phyloP scores from a whole-genome alignment of 2,888 invertebrate genomes.

The Villa cingulata region DNA sequence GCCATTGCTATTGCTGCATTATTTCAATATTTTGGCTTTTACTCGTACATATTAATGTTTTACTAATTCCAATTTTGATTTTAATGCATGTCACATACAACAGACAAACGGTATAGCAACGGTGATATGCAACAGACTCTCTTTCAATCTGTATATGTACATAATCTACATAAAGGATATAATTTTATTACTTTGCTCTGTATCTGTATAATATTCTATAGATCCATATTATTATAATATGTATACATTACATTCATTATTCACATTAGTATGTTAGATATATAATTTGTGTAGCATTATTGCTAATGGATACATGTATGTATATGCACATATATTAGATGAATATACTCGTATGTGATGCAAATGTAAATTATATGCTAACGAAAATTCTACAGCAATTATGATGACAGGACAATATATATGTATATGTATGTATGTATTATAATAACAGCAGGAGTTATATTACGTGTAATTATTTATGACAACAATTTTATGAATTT shows the following conservation, averaged over 20 bases:
- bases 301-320: neutral
- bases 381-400: neutral
- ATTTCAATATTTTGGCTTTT: neutral
- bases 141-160: no score
- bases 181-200: no score
- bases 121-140: no score
- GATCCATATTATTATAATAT: neutral
- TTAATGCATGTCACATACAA: slow-evolving; percentile 5
- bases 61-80: slow-evolving; percentile 6
- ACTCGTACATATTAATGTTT: neutral
- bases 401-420: neutral
- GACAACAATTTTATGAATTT: slow-evolving; percentile 29
- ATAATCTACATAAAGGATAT: no score
- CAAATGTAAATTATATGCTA: neutral
- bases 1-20: neutral
- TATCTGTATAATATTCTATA: neutral
- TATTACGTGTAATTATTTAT: slow-evolving; percentile 29
- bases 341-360: neutral
- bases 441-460: slow-evolving; percentile 13
- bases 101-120: neutral
- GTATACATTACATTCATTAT: neutral
- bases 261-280: no score
- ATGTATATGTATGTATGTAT: no score
- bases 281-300: no score
- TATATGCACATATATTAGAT: neutral